Percentiles rank a stretch among this genome's conserved stretches.
Conservation (phyloP, 1,140 invertebrate genomes). For the Nylanderia fulva region DNA sequence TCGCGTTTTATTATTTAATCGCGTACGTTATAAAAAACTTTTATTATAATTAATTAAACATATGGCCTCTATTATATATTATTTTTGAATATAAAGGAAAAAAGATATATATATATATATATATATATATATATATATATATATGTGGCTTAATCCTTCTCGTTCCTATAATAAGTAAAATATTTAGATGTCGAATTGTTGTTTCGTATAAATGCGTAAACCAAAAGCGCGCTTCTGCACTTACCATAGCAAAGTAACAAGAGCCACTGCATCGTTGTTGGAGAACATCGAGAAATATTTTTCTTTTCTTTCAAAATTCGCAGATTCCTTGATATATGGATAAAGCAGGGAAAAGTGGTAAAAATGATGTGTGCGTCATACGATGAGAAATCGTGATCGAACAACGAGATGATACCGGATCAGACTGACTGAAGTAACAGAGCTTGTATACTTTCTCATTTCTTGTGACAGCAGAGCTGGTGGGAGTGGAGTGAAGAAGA, state of each 20-base stretch:
- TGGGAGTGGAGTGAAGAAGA: constrained; percentile 72
- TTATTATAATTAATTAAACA: background rate
- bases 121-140: no score
- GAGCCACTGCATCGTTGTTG: constrained; percentile 74
- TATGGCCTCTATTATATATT: no score
- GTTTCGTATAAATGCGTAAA: background rate
- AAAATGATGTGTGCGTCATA: constrained; percentile 42
- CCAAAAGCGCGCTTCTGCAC: constrained; percentile 35
- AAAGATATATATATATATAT: no score
- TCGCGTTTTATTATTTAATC: background rate
- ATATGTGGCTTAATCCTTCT: background rate
- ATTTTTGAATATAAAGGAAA: background rate
- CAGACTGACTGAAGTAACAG: constrained; percentile 68
- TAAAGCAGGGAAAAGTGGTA: constrained; percentile 39
- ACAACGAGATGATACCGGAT: constrained; percentile 34
- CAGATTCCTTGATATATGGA: background rate
- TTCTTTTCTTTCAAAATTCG: background rate
- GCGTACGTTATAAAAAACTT: background rate
- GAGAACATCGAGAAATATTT: background rate
- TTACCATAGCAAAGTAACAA: constrained; percentile 75
- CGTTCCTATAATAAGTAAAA: no score
- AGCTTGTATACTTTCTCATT: constrained; percentile 81
- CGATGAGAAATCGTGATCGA: constrained; percentile 57
- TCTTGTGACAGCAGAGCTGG: constrained; percentile 65
- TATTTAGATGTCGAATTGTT: background rate